Base-by-base conservation (phyloP, 2,888 invertebrate species). In the Dorcus parallelipipedus region DNA sequence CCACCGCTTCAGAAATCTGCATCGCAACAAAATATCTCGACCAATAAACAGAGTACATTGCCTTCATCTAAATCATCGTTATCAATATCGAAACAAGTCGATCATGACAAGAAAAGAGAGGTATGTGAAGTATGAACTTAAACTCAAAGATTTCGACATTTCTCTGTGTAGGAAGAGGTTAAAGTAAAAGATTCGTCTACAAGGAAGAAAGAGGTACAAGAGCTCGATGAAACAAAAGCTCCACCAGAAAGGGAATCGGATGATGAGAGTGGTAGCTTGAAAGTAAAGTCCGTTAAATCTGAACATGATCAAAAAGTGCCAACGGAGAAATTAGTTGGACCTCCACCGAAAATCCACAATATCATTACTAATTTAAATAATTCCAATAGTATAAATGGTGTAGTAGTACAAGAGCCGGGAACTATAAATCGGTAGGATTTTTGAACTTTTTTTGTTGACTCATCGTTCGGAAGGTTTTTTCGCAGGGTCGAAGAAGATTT, bases 401-500 rank as follows among this genome's bases (percentile, higher is more conserved):
- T 66, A 20, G 49, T 62, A 10, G 42, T 52, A 14, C 58, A 59
- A 49, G 58, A 64, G 48, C 45, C 57, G 48, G 60, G 62, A 53
- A 57, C 64, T 49, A 67, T 63, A 47, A 64, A 68, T 56, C 68
- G 65, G 66, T 67, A 61, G 20, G n/a, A n/a, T 6, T 48, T 48
- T 48, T 48, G 6, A 9, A 20, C 26, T 14, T n/a, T 23, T 48
- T 14, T 14, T 48, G 3, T 9, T 33, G 6, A 49, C 49, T 14
- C 8, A 9, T 49, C 14, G 3, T 10, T 49, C 20, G n/a, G 10
- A 48, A 20, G n/a, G 3, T 20, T 38, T 49, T 10, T 43, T 43
- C 58, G 56, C 51, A 72, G 71, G 59, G 73, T 69, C 49, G 81
- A 82, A 48, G 82, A 82, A 60, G 82, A 83, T 64, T 77, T 83